Evolutionary conservation across 2,113 vertebrate species (phyloP), one percentile per base, ranked within the genome.

Genomic region (Passer montanus): DNA sequence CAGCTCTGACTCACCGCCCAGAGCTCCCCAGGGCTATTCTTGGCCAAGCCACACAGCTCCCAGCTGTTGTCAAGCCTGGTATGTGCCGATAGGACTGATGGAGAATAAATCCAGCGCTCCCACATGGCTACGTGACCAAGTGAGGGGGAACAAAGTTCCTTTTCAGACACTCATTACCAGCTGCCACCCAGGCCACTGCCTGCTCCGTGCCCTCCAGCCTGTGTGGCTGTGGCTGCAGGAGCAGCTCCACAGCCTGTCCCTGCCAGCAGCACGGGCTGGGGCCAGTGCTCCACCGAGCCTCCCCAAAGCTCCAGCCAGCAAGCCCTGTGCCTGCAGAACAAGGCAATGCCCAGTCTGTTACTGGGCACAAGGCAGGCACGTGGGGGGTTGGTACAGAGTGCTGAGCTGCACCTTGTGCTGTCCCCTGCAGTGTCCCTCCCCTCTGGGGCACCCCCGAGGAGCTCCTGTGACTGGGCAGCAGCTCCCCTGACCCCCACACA

Each of bases 61-160:
- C 96, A 96, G 96, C 96, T 96, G 96, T 70, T 96, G 94, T 77
- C 84, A 93, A 35, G 92, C 87, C 79, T 60, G 92, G 85, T 90
- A 93, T 87, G 87, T 37, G 92, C 75, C 0, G 60, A 97, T 78
- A 95, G 90, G 49, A 7, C 82, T 64, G 85, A 63, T 6, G 79
- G 84, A 94, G 95, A 95, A 94, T 90, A 94, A 90, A 87, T 66
- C 43, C 24, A 67, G 35, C 52, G 92, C 89, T 96, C 88, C 90
- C 85, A 77, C 76, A 90, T 15, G 79, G 93, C 90, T 97, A 95
- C 75, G 94, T 94, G 96, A 97, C 95, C 75, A 44, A 64, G 16
- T 0, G 39, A 43, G 47, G 43, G 60, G 76, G 72, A 94, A 96
- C 93, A 97, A 96, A 92, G 85, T 96, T 80, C 68, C 88, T 88